Percentiles rank a stretch among this genome's conserved stretches.
Conservation (phyloP, 2,797 vertebrate genomes). For the Rhincodon typus region DNA sequence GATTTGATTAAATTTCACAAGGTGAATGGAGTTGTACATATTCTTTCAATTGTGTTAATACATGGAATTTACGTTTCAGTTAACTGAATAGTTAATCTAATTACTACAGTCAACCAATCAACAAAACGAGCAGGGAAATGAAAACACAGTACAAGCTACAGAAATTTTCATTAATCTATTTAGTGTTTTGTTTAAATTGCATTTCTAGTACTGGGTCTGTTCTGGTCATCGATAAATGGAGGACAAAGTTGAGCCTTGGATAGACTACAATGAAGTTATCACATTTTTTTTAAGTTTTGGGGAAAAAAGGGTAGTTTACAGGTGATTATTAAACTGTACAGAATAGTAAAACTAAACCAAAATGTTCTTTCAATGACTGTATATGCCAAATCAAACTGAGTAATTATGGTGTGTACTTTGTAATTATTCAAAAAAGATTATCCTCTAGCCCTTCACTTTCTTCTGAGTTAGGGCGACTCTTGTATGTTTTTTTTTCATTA, state of each 20-base stretch:
- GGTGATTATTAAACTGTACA: no score
- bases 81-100: not conserved
- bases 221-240: not conserved
- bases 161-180: not conserved
- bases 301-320: not conserved
- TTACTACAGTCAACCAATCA: not conserved
- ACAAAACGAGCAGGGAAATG: not conserved
- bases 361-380: not conserved
- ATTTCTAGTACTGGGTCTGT: not conserved
- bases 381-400: not conserved
- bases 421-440: constrained; percentile 3
- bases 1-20: not conserved
- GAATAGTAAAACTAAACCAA: not conserved
- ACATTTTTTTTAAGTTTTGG: not conserved
- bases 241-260: not conserved
- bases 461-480: not conserved
- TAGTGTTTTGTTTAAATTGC: not conserved
- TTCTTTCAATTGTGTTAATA: not conserved
- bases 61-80: not conserved
- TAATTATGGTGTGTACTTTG: not conserved
- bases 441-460: no score
- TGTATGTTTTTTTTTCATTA: not conserved
- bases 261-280: not conserved
- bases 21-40: not conserved
- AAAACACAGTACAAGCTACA: not conserved